Evolutionary conservation across 1,140 invertebrate genomes (phyloP), one percentile per base, ranked within the genome.

Genomic region (Pseudobourletiella spinata): DNA sequence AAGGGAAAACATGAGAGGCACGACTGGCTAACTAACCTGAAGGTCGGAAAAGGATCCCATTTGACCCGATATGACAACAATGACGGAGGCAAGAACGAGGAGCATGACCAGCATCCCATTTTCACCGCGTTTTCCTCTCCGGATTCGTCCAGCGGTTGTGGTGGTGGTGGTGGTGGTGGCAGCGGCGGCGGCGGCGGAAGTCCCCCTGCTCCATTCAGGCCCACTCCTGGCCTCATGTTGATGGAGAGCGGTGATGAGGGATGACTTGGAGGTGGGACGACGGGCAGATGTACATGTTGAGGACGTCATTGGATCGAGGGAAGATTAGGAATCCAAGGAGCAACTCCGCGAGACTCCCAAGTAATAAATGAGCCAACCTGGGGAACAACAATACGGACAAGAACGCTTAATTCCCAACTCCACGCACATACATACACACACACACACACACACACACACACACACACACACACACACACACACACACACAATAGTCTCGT

Each of bases 1-100:
- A 20, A 20, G 22, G 22, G 16, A 48, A 48, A 25, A 20, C 46
- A 20, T 48, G 18, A 48, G 18, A 48, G 24, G 22, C 22, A 25
- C 6, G 22, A 48, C 11, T 48, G 6, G 16, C 8, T 8, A 6
- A 20, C 56, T 11, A 8, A 58, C 56, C 56, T 58, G 56, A n/a
- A 58, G 8, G 25, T 58, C 56, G 4, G 56, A 26, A 46, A 58
- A 58, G 32, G 56, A 42, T 3, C 56, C 56, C 15, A 4, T 43
- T 25, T 44, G 43, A 6, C 6, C 56, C 8, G 35, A 3, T 43
- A 58, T 55, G 28, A 55, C 52, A 55, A 22, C 30, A 35, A 55
- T 55, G 11, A 20, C 20, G 28, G 52, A 55, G 2, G 52, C 25
- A 6, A 55, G 20, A 11, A 55, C n/a, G 28, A 55, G 26, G 22